These are phyloP conservation scores for Chaetodon trifasciatus DNA, from an alignment of 2,797 vertebrate species.

Conservation along the genomic window DNA sequence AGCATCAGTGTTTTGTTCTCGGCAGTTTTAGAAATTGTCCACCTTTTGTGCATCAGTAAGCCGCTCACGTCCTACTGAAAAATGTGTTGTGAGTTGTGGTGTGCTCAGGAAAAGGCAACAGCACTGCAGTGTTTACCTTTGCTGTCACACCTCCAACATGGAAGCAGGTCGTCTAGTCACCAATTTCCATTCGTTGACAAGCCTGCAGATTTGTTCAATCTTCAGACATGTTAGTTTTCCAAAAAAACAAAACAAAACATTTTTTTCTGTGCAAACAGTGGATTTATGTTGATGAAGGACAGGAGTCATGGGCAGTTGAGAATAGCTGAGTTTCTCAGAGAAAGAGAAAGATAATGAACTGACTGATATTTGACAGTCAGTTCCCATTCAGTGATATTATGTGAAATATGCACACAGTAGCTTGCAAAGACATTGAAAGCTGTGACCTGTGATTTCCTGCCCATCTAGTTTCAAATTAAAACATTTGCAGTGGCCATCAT, in stretches of 20 bases:
- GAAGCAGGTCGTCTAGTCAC: conserved; percentile 33
- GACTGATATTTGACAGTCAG: conserved; percentile 37
- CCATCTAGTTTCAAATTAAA: conserved; percentile 44
- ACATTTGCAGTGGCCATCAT: conserved; percentile 31
- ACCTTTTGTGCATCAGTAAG: conserved; percentile 16
- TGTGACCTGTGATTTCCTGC: conserved; percentile 44
- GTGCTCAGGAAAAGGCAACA: conserved; percentile 9
- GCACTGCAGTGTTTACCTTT: conserved; percentile 45
- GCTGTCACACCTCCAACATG: conserved; percentile 38
- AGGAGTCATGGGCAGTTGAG: conserved; percentile 27
- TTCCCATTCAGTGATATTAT: conserved; percentile 17
- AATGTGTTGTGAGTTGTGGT: not conserved
- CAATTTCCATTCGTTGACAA: conserved; percentile 46
- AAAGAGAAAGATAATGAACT: conserved; percentile 40
- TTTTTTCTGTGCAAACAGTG: not conserved
- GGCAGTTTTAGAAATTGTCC: conserved; percentile 2
- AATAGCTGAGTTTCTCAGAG: conserved; percentile 41
- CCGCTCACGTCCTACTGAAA: conserved; percentile 11
- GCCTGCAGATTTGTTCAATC: conserved; percentile 34
- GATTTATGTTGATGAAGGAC: conserved; percentile 32
- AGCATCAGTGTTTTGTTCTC: not conserved
- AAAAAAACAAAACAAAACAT: not conserved
- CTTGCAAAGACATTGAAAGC: conserved; percentile 7
- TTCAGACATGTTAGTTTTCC: conserved; percentile 23
- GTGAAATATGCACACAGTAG: conserved; percentile 13